Evolutionary conservation across 2,113 vertebrate genomes (phyloP).

Genomic region (Trinectes maculatus): DNA sequence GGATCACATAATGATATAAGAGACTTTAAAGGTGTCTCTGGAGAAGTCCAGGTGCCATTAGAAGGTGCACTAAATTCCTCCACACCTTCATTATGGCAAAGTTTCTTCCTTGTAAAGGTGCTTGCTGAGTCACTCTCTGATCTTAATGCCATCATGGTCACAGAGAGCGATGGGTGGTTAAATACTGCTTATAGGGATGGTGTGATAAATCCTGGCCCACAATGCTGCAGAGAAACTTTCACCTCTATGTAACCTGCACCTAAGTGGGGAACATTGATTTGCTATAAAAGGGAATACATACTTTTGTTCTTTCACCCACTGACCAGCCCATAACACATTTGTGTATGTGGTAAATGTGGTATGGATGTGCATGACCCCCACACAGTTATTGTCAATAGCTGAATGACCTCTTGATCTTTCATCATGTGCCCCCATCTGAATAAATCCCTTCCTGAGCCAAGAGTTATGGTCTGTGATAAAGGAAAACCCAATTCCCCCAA

Average conservation of each 20-base stretch:
- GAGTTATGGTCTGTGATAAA: too few species aligned
- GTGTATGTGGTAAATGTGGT: not conserved
- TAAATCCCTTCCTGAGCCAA: too few species aligned
- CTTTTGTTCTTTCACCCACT: conserved; percentile 2
- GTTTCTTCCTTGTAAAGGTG: conserved; percentile 21
- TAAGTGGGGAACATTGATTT: conserved; percentile 52
- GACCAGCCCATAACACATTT: conserved; percentile 23
- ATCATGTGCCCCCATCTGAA: too few species aligned
- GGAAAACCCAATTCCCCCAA: too few species aligned
- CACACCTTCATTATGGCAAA: conserved; percentile 35
- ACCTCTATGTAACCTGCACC: conserved; percentile 54
- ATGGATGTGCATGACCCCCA: not conserved
- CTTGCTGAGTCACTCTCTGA: conserved; percentile 46
- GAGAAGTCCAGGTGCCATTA: conserved; percentile 37
- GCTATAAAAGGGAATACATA: conserved; percentile 34
- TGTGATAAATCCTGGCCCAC: conserved; percentile 44
- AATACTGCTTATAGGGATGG: conserved; percentile 46
- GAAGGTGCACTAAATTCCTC: conserved; percentile 39
- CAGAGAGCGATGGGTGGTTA: conserved; percentile 60
- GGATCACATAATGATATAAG: conserved; percentile 40
- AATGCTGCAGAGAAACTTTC: conserved; percentile 58
- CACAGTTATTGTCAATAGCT: not conserved
- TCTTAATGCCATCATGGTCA: conserved; percentile 41
- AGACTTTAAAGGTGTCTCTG: conserved; percentile 34
- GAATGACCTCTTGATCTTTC: not conserved